Evolutionary conservation across 2,797 vertebrate genomes (phyloP).

Genomic region (Protonibea diacanthus): DNA sequence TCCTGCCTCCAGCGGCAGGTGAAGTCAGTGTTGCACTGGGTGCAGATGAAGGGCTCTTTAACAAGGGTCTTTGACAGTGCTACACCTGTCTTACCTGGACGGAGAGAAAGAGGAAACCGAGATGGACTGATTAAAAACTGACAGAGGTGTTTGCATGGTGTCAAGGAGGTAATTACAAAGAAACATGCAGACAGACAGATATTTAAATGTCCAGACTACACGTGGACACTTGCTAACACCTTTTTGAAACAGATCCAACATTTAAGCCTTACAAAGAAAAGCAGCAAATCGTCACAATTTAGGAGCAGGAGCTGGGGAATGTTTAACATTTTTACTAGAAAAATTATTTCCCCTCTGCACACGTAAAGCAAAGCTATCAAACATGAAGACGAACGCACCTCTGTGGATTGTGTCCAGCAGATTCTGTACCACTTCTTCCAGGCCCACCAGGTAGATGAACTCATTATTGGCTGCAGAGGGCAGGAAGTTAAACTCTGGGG

Average conservation of each 20-base stretch:
- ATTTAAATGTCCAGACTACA: neutral
- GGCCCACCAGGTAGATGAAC: conserved; percentile 97
- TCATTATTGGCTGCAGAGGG: conserved; percentile 97
- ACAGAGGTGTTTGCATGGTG: neutral
- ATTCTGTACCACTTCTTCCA: conserved; percentile 97
- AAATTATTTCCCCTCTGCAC: neutral
- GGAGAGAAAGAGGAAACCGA: conserved; percentile 42
- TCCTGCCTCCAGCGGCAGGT: conserved; percentile 95
- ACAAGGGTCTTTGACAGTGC: conserved; percentile 67
- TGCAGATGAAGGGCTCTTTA: conserved; percentile 91
- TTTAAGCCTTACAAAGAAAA: neutral
- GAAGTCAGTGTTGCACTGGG: conserved; percentile 98
- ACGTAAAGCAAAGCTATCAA: neutral
- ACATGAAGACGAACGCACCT: conserved; percentile 70
- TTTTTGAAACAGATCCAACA: neutral
- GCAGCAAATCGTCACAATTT: neutral
- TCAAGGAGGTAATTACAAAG: neutral
- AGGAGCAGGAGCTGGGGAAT: neutral
- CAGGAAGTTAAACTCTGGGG: conserved; percentile 94
- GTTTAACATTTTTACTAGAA: neutral
- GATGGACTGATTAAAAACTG: conserved; percentile 14
- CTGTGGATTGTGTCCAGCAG: conserved; percentile 93
- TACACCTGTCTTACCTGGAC: conserved; percentile 85
- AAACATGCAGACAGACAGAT: neutral
- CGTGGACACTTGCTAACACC: neutral